These are phyloP conservation scores for Neotoxoptera formosana DNA, from an alignment of 1,140 invertebrate genomes.

Conservation along the genomic window DNA sequence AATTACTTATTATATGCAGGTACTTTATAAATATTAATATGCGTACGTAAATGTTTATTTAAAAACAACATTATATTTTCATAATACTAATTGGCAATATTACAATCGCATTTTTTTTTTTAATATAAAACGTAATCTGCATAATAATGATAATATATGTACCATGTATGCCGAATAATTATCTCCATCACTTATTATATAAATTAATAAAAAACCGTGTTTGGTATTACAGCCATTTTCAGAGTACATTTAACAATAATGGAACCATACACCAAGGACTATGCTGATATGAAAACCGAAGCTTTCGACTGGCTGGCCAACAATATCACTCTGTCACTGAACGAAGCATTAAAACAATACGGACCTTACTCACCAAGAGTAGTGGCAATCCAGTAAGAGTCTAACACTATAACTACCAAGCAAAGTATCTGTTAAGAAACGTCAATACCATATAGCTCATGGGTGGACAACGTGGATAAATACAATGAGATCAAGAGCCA, in stretches of 20 bases:
- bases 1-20: neutral
- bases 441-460: no score
- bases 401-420: neutral
- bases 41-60: no score
- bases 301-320: constrained; percentile 64
- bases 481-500: no score
- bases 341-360: constrained; percentile 64
- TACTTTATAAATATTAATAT: neutral
- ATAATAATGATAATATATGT: neutral
- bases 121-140: neutral
- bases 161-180: neutral
- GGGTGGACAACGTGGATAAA: no score
- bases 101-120: neutral
- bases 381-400: constrained; percentile 61
- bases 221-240: constrained; percentile 63
- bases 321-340: constrained; percentile 63
- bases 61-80: no score
- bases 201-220: neutral
- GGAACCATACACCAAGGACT: constrained; percentile 63
- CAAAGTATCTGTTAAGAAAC: neutral
- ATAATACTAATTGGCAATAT: neutral
- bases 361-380: constrained; percentile 62
- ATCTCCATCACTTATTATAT: neutral
- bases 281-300: constrained; percentile 63
- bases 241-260: constrained; percentile 65